Evolutionary conservation across 2,797 vertebrate species (phyloP), one percentile per base, ranked within the genome.

Genomic region (Gymnodraco acuticeps): DNA sequence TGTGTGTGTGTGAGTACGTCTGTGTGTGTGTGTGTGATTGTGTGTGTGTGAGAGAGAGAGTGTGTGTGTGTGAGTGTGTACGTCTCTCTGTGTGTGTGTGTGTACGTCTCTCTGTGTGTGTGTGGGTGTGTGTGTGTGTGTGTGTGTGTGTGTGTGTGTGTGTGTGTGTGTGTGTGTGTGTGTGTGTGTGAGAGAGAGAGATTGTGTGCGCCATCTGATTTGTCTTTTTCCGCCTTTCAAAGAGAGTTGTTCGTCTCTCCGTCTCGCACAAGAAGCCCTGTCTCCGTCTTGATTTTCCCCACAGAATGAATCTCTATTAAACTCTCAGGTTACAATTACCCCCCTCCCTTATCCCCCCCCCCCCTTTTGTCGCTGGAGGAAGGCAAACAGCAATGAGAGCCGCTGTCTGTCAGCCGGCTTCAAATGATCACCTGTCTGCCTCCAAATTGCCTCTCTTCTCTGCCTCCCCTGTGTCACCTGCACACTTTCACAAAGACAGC

Each of bases 371-470:
- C 82, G 75, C 74, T 17, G 54, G 69, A 87, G 77, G 78, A 85
- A 89, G 79, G 87, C 77, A 91, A 92, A 89, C 87, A 85, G 91
- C 92, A 95, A 92, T 93, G 88, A 90, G 84, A 86, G 82, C 84
- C 52, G 81, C 88, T 86, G 85, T 86, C 92, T 91, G 89, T 94
- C 93, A 93, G 77, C 67, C 89, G 88, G 86, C 89, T 92, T 93
- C 91, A 93, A 94, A 94, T 89, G 89, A 93, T 96, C 94, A 94
- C 92, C 90, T 94, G 91, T 92, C 93, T 92, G 69, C 83, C 62
- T 31, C 86, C 74, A 93, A 94, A 95, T 94, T 94, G 89, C 91
- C 86, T 92, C 88, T 82, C 80, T 84, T 80, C 80, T 78, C 70
- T 79, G 61, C 69, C 67, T 84, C 84, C 76, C 84, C 82, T 58